Evolutionary conservation across 2,888 invertebrate genomes (phyloP), one percentile per base, ranked within the genome.

Genomic region (Chloroclystis v-ata): DNA sequence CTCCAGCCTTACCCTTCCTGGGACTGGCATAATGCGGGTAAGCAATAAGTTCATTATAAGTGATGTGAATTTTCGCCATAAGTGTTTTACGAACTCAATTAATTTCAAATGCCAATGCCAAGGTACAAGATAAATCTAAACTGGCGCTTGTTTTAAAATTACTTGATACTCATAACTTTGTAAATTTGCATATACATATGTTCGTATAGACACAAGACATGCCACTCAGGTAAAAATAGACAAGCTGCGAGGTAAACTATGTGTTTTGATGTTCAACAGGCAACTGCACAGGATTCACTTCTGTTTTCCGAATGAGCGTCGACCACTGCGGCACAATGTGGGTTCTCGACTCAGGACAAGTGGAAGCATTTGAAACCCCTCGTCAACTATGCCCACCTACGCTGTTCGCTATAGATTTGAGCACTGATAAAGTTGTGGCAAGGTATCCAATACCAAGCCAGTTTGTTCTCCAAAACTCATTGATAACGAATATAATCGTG

Each of bases 301-400:
- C 95, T 0, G 92, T 95, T 1, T 95, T 94, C 69, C 90, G 95
- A n/a, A 89, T 94, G 67, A 90, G 90, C 63, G 90, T 94, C 0
- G 95, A 95, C 72, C 90, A 90, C 35, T 95, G 95, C 62, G 92
- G 92, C 40, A 89, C 94, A 1, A 87, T 95, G 61, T 95, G 95
- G 95, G 90, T 94, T 0, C 87, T 95, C 16, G 95, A 95, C 73
- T 92, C 94, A 0, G 95, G 95, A 0, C 91, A 93, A 66, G 90
- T 93, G 0, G 91, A 95, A 65, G 90, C 92, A 0, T 91, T 91
- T 10, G 90, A 90, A 57, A 75, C 80, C 0, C 89, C 93, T 0
- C 90, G 89, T 28, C 92, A 92, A 64, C 75, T 92, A 2, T 94
- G 94, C 62, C 92, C 93, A 0, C 94, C 95, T 0, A 91, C 93